Percentiles rank a stretch among this genome's conserved stretches.
Evolutionary conservation across 2,797 vertebrate species (phyloP).

Genomic region (Dendrocincla fuliginosa): DNA sequence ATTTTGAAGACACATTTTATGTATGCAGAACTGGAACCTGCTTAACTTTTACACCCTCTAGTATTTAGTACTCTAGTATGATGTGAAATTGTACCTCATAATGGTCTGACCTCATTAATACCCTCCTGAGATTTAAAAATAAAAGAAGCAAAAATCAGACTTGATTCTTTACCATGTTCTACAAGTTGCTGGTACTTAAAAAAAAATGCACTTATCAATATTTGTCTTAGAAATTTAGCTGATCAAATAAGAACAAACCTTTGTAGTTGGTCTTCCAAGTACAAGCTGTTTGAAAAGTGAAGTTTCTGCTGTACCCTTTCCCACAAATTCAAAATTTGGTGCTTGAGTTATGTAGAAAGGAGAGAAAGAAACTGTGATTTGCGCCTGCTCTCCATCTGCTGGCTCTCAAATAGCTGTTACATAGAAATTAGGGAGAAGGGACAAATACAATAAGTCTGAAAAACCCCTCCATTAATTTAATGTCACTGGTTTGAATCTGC

Average conservation of each 20-base stretch:
- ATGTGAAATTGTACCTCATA: background rate
- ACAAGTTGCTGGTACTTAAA: background rate
- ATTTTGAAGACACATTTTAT: background rate
- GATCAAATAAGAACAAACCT: background rate
- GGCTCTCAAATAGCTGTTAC: background rate
- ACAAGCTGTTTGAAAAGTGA: background rate
- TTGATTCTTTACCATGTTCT: background rate
- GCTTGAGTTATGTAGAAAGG: background rate
- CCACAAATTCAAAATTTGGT: background rate
- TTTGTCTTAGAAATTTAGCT: background rate
- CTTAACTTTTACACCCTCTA: background rate
- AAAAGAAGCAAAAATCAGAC: background rate
- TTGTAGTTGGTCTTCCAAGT: background rate
- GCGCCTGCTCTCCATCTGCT: slow-evolving; percentile 1
- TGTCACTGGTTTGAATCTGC: background rate
- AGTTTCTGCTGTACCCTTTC: background rate
- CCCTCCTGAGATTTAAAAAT: background rate
- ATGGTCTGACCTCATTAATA: background rate
- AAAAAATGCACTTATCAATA: background rate
- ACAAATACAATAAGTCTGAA: background rate
- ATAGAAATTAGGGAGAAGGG: background rate
- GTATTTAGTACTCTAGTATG: background rate
- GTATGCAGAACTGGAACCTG: background rate
- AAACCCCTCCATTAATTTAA: background rate
- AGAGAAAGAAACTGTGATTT: background rate